Evolutionary conservation across 2,888 invertebrate species (phyloP).

Genomic region (Keiferia lycopersicella): DNA sequence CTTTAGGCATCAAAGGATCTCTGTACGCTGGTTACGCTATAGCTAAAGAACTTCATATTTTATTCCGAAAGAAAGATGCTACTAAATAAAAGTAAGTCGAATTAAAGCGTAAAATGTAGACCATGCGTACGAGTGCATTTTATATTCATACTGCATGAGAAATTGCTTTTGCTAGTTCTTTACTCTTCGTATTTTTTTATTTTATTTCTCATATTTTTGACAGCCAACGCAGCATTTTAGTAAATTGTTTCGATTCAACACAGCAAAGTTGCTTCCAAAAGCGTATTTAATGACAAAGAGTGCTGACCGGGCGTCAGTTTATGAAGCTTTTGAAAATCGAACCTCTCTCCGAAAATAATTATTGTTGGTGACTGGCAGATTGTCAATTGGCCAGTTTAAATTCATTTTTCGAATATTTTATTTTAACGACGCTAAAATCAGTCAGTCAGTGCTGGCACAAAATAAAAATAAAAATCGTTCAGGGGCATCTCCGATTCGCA

Average conservation of each 20-base stretch:
- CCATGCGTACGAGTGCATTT: neutral
- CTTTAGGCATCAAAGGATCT: neutral
- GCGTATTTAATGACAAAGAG: slow-evolving; percentile 6
- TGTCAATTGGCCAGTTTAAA: slow-evolving; percentile 1
- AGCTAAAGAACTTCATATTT: slow-evolving; percentile 51
- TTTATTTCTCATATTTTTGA: neutral
- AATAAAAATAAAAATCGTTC: neutral
- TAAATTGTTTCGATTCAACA: too few relatives aligned
- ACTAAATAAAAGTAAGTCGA: slow-evolving; percentile 44
- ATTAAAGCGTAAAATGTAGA: slow-evolving; percentile 22
- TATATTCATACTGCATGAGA: neutral
- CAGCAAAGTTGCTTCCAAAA: neutral
- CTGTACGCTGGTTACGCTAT: neutral
- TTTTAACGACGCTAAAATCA: too few relatives aligned
- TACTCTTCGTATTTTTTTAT: too few relatives aligned
- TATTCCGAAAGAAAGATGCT: slow-evolving; percentile 46
- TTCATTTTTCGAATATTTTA: neutral
- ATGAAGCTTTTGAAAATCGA: slow-evolving; percentile 11
- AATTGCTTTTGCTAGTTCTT: neutral
- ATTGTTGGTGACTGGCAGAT: slow-evolving; percentile 19
- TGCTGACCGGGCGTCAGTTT: slow-evolving; percentile 12
- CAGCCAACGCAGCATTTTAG: too few relatives aligned
- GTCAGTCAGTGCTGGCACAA: too few relatives aligned
- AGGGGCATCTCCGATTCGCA: neutral
- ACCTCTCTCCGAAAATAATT: slow-evolving; percentile 7